Percentiles rank a stretch among this genome's conserved stretches.
Evolutionary conservation across 2,113 vertebrate species (phyloP).

Genomic region (Andinoacara biseriatus): DNA sequence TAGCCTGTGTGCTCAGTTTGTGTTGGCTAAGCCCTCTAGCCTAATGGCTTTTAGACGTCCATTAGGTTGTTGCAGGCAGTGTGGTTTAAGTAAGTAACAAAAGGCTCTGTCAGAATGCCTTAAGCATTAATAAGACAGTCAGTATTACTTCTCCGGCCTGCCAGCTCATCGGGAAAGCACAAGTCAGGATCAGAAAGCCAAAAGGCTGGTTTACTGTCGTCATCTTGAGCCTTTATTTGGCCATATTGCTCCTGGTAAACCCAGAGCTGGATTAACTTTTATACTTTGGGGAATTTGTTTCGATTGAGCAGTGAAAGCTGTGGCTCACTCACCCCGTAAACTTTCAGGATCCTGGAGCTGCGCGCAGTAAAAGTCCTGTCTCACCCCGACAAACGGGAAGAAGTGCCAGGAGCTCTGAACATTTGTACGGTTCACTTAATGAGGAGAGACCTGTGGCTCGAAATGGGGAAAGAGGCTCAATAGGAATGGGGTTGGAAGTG

Average conservation of each 20-base stretch:
- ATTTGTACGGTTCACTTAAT: constrained; percentile 32
- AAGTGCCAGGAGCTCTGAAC: constrained; percentile 32
- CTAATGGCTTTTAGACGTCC: constrained; percentile 79
- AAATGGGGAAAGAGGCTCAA: constrained; percentile 13
- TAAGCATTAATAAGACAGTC: constrained; percentile 69
- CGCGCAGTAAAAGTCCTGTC: constrained; percentile 31
- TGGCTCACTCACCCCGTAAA: constrained; percentile 41
- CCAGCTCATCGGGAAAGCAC: constrained; percentile 53
- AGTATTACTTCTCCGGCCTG: constrained; percentile 52
- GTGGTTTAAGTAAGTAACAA: constrained; percentile 80
- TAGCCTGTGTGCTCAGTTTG: constrained; percentile 49
- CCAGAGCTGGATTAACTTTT: constrained; percentile 7
- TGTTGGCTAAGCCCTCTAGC: constrained; percentile 59
- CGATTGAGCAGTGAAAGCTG: constrained; percentile 42
- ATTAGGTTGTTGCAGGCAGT: constrained; percentile 66
- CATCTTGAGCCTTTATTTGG: background rate
- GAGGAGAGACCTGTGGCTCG: constrained; percentile 42
- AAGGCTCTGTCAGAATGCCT: constrained; percentile 72
- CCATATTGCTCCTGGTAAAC: background rate
- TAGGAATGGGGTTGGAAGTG: constrained; percentile 21
- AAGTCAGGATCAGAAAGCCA: constrained; percentile 16
- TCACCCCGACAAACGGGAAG: constrained; percentile 22
- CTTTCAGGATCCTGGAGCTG: constrained; percentile 22
- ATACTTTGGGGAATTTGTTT: constrained; percentile 46
- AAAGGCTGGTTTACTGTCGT: constrained; percentile 38